Evolutionary conservation across 2,888 invertebrate species (phyloP), one percentile per base, ranked within the genome.

Genomic region (Aromia moschata): DNA sequence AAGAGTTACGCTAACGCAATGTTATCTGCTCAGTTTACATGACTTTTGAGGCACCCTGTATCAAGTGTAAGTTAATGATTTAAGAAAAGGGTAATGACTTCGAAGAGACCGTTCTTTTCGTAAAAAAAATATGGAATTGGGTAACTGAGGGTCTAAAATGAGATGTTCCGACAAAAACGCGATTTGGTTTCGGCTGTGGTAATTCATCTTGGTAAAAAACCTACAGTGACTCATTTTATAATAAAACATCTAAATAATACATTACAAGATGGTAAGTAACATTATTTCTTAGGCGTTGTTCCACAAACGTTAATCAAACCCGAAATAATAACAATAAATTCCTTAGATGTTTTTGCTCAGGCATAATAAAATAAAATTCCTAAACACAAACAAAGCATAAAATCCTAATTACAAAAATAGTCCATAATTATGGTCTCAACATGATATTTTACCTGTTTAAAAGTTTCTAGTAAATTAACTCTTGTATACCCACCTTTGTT

Each of bases 381-480:
- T 52, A 25, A 40, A 16, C 52, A 41, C 30, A 52, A 52, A 52
- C 41, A 52, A 52, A 31, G 25, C 41, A 52, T 52, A 52, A 41
- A 52, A 52, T 52, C 17, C 31, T 52, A 52, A 52, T 52, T 52
- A 52, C 52, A 41, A 41, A 37, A 52, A 45, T 31, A 12, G 12
- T 41, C n/a, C 16, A 12, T 49, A 49, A 49, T 49, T 49, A 37
- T 11, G 37, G 41, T 40, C 41, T 31, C 12, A 38, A 11, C 9
- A n/a, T 14, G 37, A 52, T 52, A 20, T 52, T 52, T 20, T 31
- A 17, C 38, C 38, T 38, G 25, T 49, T 38, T 40, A 38, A 38
- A 38, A 25, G 25, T 40, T 49, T 25, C 15, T 18, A 20, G 36
- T 36, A 18, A 40, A 25, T 43, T 43, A 20, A 25, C 25, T 43